Conservation (phyloP, 2,113 vertebrate species). For the Microtus ochrogaster region DNA sequence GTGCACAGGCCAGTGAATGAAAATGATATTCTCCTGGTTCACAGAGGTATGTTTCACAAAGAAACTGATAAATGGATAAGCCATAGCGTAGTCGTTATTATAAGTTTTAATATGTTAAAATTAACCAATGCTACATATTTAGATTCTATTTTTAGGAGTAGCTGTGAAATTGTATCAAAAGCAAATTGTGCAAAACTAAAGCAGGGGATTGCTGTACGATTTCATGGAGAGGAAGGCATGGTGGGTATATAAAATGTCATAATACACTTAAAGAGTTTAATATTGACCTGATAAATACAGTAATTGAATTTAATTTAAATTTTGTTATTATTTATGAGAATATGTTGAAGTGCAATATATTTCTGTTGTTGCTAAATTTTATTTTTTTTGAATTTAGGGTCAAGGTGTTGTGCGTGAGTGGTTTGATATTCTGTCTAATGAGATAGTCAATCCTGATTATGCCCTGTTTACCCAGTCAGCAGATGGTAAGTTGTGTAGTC, state of each 20-base stretch:
- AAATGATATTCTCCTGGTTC: conserved; percentile 96
- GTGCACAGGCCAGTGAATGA: conserved; percentile 98
- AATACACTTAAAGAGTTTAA: conserved; percentile 31
- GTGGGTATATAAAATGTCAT: conserved; percentile 85
- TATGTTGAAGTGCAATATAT: background rate
- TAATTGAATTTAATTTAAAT: conserved; percentile 46
- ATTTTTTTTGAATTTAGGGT: conserved; percentile 88
- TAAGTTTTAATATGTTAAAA: conserved; percentile 67
- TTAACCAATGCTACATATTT: conserved; percentile 86
- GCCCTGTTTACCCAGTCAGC: conserved; percentile 98
- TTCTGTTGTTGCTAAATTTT: conserved; percentile 77
- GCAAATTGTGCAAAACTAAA: conserved; percentile 98
- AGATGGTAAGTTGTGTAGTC: conserved; percentile 91
- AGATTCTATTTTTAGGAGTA: conserved; percentile 99
- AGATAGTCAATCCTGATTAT: conserved; percentile 99
- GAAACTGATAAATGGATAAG: background rate
- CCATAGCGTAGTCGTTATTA: conserved; percentile 17
- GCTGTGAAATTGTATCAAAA: conserved; percentile 99
- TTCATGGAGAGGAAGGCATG: conserved; percentile 99
- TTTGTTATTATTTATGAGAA: conserved; percentile 48
- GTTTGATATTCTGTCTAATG: conserved; percentile 99
- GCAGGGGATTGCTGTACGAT: conserved; percentile 97
- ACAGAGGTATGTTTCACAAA: conserved; percentile 92
- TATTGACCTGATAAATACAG: conserved; percentile 56
- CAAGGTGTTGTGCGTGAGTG: conserved; percentile 98